A percentile compares a stretch with the other conserved stretches of the same genome.
These are phyloP conservation scores for Drosophila rubida DNA, from an alignment of 2,888 invertebrate genomes.

Conservation along the genomic window DNA sequence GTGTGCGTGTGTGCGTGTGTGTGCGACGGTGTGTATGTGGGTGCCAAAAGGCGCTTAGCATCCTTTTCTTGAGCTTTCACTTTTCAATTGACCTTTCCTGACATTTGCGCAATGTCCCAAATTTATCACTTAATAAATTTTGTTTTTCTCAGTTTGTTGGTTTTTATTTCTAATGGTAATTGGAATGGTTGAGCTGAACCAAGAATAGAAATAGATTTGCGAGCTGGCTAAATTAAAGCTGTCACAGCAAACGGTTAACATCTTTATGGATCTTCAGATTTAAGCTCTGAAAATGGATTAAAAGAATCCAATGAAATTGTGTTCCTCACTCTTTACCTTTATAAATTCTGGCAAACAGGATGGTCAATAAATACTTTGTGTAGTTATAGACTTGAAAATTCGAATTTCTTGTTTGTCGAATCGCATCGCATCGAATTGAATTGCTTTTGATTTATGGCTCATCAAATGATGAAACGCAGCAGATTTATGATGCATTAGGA, in stretches of 20 bases:
- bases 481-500: slow-evolving; percentile 62
- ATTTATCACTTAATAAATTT: slow-evolving; percentile 78
- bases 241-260: slow-evolving; percentile 12
- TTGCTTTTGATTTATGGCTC: slow-evolving; percentile 46
- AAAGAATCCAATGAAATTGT: not conserved
- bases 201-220: slow-evolving; percentile 42
- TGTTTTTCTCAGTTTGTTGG: slow-evolving; percentile 16
- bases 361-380: not conserved
- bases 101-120: slow-evolving; percentile 69
- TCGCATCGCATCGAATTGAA: not conserved
- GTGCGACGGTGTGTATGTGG: slow-evolving; percentile 31
- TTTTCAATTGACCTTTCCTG: slow-evolving; percentile 77
- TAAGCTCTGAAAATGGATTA: slow-evolving; percentile 1
- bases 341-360: not conserved
- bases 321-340: not conserved
- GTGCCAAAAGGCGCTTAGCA: slow-evolving; percentile 68
- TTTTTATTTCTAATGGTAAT: slow-evolving; percentile 57
- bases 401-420: not conserved
- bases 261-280: slow-evolving; percentile 1
- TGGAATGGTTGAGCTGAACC: slow-evolving; percentile 48
- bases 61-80: slow-evolving; percentile 74
- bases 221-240: slow-evolving; percentile 53
- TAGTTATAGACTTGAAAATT: slow-evolving; percentile 10
- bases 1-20: slow-evolving; percentile 14
- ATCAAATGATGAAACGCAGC: slow-evolving; percentile 34